Evolutionary conservation across 2,888 invertebrate genomes (phyloP).

Genomic region (Tetanocera ferruginea): DNA sequence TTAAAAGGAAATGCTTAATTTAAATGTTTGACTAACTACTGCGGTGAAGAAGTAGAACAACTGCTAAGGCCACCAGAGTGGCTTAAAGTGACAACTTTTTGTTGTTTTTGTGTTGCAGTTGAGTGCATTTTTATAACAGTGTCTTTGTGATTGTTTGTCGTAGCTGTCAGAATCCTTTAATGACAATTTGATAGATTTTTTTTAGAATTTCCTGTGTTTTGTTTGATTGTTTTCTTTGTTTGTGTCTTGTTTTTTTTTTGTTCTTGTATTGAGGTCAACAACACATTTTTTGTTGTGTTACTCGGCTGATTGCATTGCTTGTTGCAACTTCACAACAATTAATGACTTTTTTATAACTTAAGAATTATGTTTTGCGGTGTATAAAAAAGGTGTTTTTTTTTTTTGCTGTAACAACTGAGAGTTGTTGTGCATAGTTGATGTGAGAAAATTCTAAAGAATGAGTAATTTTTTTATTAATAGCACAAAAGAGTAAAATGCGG

Average conservation of each 20-base stretch:
- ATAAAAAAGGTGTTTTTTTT: not conserved
- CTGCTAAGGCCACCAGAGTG: not conserved
- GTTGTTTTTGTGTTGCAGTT: not conserved
- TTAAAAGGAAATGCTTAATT: too few relatives aligned
- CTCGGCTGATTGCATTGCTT: not conserved
- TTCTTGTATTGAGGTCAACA: constrained; percentile 4
- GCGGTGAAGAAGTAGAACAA: too few relatives aligned
- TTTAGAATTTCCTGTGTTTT: not conserved
- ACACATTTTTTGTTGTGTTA: not conserved
- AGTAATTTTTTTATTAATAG: not conserved
- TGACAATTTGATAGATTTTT: too few relatives aligned
- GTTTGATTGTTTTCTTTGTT: not conserved
- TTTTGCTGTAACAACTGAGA: too few relatives aligned
- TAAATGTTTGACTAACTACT: too few relatives aligned
- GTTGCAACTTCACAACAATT: not conserved
- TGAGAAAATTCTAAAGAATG: constrained; percentile 1
- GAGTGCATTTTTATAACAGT: not conserved
- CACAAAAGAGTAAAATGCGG: not conserved
- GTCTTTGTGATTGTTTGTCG: too few relatives aligned
- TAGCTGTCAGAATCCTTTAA: too few relatives aligned
- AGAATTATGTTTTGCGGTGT: not conserved
- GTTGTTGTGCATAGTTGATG: not conserved
- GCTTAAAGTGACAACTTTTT: not conserved
- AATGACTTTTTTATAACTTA: constrained; percentile 34
- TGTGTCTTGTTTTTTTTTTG: too few relatives aligned